phyloP scores from a whole-genome alignment of 2,888 invertebrate species.

The Phymatocera aterrima region DNA sequence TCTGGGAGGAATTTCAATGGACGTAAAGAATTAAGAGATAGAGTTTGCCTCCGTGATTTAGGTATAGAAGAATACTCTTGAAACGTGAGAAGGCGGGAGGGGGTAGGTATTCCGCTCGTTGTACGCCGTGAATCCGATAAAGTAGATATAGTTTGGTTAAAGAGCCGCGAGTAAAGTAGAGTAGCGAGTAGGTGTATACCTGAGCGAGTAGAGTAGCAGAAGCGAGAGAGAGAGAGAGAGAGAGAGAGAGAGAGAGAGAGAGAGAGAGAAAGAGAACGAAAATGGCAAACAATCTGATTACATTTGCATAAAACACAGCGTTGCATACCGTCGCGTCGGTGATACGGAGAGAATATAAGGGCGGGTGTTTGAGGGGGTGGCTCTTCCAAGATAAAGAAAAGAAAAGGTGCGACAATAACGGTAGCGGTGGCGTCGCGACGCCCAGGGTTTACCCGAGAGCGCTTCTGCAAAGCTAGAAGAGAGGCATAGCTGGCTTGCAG shows the following conservation, averaged over 20 bases:
- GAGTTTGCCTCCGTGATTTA: too few species aligned
- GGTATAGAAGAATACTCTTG: too few species aligned
- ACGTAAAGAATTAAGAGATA: too few species aligned
- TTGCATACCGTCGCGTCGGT: conserved; percentile 53
- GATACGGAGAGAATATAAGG: conserved; percentile 52
- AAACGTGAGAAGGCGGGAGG: too few species aligned
- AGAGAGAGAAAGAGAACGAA: too few species aligned
- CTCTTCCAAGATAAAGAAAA: conserved; percentile 12
- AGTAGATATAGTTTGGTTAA: neutral
- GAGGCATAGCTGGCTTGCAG: too few species aligned
- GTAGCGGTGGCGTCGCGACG: conserved; percentile 57
- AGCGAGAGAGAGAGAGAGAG: too few species aligned
- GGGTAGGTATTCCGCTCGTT: too few species aligned
- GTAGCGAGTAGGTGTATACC: too few species aligned
- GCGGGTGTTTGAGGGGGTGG: conserved; percentile 27
- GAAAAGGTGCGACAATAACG: conserved; percentile 28
- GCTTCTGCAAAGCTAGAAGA: neutral
- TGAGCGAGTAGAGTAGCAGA: neutral
- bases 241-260: too few species aligned
- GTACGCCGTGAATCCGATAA: neutral
- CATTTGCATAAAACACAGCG: conserved; percentile 65
- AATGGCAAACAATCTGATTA: conserved; percentile 66
- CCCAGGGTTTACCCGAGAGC: conserved; percentile 53
- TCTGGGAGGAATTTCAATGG: too few species aligned
- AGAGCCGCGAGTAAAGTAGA: too few species aligned